Percentiles rank a stretch among this genome's conserved stretches.
phyloP scores from a whole-genome alignment of 64 coral and sea anemone genomes.

The Hydrozoanthus tunicans region DNA sequence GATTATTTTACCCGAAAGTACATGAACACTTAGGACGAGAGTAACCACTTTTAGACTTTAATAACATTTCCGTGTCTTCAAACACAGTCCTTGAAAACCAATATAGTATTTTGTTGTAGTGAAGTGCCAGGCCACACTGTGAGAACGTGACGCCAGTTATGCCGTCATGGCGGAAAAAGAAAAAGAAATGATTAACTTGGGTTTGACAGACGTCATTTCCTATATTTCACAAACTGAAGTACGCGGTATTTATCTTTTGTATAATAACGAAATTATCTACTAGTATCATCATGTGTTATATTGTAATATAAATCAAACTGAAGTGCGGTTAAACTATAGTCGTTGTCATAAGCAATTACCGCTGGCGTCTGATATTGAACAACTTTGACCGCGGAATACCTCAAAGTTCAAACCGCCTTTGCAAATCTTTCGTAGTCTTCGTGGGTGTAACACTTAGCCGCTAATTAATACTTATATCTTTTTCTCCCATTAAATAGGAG shows the following conservation, averaged over 20 bases:
- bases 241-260: not conserved
- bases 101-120: too few species aligned
- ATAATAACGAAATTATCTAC: not conserved
- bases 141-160: not conserved
- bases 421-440: not conserved
- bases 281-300: not conserved
- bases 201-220: not conserved
- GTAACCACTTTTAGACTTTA: too few species aligned
- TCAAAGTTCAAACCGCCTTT: not conserved
- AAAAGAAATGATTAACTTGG: not conserved
- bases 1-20: too few species aligned
- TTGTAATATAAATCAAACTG: not conserved
- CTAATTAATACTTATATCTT: not conserved
- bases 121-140: too few species aligned
- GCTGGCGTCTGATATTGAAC: not conserved
- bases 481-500: not conserved
- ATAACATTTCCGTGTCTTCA: too few species aligned
- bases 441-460: not conserved
- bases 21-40: too few species aligned
- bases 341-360: not conserved
- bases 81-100: too few species aligned
- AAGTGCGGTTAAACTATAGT: not conserved
- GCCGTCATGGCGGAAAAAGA: not conserved
- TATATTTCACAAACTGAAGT: not conserved
- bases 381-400: not conserved